Evolutionary conservation across 2,797 vertebrate genomes (phyloP), one percentile per base, ranked within the genome.

Genomic region (Xenentodon cancila): DNA sequence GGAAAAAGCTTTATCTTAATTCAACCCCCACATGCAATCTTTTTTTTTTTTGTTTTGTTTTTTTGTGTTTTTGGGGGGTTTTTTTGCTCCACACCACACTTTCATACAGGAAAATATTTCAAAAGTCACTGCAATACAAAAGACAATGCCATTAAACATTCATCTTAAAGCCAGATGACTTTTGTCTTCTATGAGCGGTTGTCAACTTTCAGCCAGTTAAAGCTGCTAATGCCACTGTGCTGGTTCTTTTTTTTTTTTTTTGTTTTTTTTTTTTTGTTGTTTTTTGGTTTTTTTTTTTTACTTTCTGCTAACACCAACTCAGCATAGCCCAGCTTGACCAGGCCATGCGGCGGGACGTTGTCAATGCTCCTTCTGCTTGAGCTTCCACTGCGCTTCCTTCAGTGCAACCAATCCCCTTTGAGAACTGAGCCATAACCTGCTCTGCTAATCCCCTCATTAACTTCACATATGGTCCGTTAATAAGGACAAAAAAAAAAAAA

Each of bases 171-270:
- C 16, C 27, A 63, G 22, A 64, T 17, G 51, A 51, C 13, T 30
- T 19, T 19, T 62, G 63, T 68, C 65, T 59, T n/a, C 0, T 21
- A 40, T 60, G 5, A 72, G 61, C 61, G 91, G 92, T 93, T 92
- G 93, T 93, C 91, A 86, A 74, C 75, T 91, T 93, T 92, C 92
- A 92, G 87, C 82, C 89, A 25, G 91, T 93, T 93, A 93, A 94
- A 91, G 92, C 89, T 92, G 88, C 74, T 57, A 71, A 51, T 74
- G 79, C 77, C 85, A 85, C 81, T 87, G 82, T 85, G 84, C 80
- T 84, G 82, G 88, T 80, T 77, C 44, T 71, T 62, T 79, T 55
- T 78, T 68, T 73, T 61, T 45, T 43, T 60, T 79, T 53, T 78
- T 68, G 69, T 61, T 45, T 37, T 52, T 56, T 50, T 11, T 71